Evolutionary conservation across 2,888 invertebrate genomes (phyloP).

Genomic region (Venusia cambrica): DNA sequence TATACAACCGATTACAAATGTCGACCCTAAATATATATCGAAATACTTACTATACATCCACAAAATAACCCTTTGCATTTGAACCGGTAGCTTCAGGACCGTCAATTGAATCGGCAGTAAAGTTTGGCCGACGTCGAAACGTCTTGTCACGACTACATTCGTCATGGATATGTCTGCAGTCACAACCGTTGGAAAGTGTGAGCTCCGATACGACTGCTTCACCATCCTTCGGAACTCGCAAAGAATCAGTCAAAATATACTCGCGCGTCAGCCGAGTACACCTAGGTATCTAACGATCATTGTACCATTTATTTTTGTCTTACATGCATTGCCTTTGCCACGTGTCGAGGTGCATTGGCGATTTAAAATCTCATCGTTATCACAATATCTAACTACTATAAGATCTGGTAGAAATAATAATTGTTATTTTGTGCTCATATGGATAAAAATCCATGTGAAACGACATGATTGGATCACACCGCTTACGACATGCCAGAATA

Average conservation of each 20-base stretch:
- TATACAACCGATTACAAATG: too few species aligned
- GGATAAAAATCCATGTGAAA: conserved; percentile 42
- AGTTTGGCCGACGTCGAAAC: conserved; percentile 14
- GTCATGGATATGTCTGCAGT: conserved; percentile 73
- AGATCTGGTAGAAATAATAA: conserved; percentile 73
- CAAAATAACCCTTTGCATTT: too few species aligned
- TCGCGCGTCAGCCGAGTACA: conserved; percentile 50
- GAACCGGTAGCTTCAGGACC: too few species aligned
- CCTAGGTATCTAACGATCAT: conserved; percentile 67
- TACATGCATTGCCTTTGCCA: conserved; percentile 63
- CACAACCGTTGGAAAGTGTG: conserved; percentile 67
- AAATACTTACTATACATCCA: too few species aligned
- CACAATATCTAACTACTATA: conserved; percentile 76
- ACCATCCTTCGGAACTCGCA: conserved; percentile 44
- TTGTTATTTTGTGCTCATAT: conserved; percentile 72
- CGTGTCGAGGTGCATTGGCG: conserved; percentile 53
- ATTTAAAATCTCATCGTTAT: conserved; percentile 77
- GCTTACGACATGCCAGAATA: conserved; percentile 23
- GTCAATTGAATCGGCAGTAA: too few species aligned
- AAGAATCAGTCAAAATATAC: conserved; percentile 59
- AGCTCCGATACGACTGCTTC: conserved; percentile 53
- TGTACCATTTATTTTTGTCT: conserved; percentile 69
- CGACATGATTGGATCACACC: conserved; percentile 26
- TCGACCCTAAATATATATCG: too few species aligned
- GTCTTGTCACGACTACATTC: conserved; percentile 7